Evolutionary conservation across 2,888 invertebrate genomes (phyloP), one percentile per base, ranked within the genome.

Genomic region (Mesorhabditis spiculigera): DNA sequence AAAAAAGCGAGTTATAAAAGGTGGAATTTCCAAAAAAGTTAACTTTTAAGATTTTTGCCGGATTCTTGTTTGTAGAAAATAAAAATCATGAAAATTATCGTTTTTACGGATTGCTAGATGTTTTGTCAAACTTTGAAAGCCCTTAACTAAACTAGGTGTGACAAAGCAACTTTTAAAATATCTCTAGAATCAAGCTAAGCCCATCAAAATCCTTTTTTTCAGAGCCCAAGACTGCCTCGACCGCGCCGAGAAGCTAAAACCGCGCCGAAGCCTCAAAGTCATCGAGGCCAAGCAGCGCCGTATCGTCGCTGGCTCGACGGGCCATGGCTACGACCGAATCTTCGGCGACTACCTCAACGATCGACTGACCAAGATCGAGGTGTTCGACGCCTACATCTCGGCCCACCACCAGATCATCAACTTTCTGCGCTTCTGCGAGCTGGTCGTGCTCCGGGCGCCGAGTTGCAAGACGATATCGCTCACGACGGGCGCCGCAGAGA

Each of bases 301-400:
- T 69, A 93, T 95, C 73, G 90, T 91, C 72, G 91, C 91, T 69
- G 90, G 92, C 78, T 90, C 92, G 0, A 90, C 88, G 0, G 93
- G 93, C 0, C 90, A 92, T 84, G 91, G 93, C 75, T 95, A 94
- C 84, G 90, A 90, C 71, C 88, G 89, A 64, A 86, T 94, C 42
- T 93, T 95, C 87, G 91, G 64, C 5, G 74, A 74, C 84, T 93
- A 93, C 87, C 87, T 94, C 63, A 90, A 91, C 65, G 89, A 90
- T 50, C 86, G 86, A 43, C 90, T 93, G 0, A 89, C 90, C 1
- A 89, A 89, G 83, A 91, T 94, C 61, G 87, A 90, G 71, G 89
- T 95, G 62, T 92, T 94, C 82, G 95, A 95, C 86, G 93, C 95
- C 0, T 94, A 94, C 81, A 90, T 95, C 68, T 88, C 92, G 79